Percentiles rank a stretch among this genome's conserved stretches.
phyloP scores from a whole-genome alignment of 2,113 vertebrate genomes.

The Pituophis catenifer region DNA sequence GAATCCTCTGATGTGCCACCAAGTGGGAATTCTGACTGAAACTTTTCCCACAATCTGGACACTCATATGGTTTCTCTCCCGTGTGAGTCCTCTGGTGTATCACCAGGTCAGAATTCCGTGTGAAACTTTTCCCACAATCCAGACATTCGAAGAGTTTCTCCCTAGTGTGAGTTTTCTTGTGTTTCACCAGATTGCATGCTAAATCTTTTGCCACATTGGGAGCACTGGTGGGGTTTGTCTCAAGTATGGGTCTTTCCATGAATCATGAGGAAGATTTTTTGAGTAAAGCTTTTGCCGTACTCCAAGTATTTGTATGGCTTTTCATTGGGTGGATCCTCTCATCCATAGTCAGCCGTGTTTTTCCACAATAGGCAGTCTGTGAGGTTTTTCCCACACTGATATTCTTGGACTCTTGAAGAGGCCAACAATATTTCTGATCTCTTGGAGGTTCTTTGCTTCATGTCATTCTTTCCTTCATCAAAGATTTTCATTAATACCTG shows the following conservation, averaged over 20 bases:
- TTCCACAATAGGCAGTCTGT: not conserved
- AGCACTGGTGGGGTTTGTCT: not conserved
- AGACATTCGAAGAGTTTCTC: too few species aligned
- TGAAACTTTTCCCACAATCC: too few species aligned
- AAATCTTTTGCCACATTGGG: not conserved
- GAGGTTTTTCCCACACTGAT: not conserved
- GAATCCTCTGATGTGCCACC: too few species aligned
- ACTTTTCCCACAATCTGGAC: too few species aligned
- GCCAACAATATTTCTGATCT: not conserved
- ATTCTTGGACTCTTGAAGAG: not conserved
- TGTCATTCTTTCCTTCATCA: too few species aligned
- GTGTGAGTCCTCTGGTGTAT: too few species aligned
- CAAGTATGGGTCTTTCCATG: not conserved
- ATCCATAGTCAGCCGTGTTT: not conserved
- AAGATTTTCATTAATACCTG: too few species aligned
- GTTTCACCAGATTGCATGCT: too few species aligned
- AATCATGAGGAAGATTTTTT: not conserved
- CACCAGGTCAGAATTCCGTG: too few species aligned
- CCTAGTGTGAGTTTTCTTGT: not conserved
- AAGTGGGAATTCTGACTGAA: too few species aligned
- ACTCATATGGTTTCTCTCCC: too few species aligned
- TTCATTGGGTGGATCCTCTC: not conserved
- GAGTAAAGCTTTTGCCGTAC: not conserved
- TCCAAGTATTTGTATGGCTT: not conserved
- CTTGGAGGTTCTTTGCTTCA: not conserved